phyloP scores from a whole-genome alignment of 2,888 invertebrate species.

The Busseola fusca region DNA sequence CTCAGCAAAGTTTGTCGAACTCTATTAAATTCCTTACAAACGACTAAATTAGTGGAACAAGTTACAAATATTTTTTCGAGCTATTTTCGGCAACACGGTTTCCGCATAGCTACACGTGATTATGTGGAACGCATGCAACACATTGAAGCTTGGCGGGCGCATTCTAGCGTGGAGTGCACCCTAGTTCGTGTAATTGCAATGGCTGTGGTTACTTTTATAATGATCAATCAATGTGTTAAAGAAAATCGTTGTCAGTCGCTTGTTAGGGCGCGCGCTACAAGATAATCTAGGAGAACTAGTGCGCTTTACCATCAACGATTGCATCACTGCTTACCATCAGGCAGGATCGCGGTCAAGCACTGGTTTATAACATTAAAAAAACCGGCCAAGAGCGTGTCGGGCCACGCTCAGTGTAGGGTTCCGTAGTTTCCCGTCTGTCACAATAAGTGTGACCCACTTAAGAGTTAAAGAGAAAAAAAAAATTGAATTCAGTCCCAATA shows the following conservation, averaged over 20 bases:
- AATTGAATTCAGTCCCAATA: too few relatives aligned
- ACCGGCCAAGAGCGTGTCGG: too few relatives aligned
- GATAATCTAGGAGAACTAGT: slow-evolving; percentile 7
- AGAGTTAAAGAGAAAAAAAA: too few relatives aligned
- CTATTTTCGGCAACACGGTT: slow-evolving; percentile 54
- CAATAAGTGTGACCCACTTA: too few relatives aligned
- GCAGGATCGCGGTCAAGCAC: too few relatives aligned
- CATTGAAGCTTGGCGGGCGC: slow-evolving; percentile 42
- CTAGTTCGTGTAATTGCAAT: slow-evolving; percentile 47
- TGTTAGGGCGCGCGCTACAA: slow-evolving; percentile 5
- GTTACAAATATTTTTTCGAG: slow-evolving; percentile 39
- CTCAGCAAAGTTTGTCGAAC: slow-evolving; percentile 5
- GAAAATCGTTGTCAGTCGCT: slow-evolving; percentile 28
- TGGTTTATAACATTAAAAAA: too few relatives aligned
- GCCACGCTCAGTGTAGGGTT: too few relatives aligned
- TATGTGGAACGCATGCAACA: slow-evolving; percentile 50
- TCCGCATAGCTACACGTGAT: slow-evolving; percentile 49
- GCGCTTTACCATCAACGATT: too few relatives aligned
- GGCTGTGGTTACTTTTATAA: slow-evolving; percentile 20
- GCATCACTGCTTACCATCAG: too few relatives aligned
- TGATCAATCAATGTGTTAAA: slow-evolving; percentile 28
- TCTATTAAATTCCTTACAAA: slow-evolving; percentile 14
- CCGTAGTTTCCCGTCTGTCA: too few relatives aligned
- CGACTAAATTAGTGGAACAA: slow-evolving; percentile 32
- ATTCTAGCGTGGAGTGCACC: slow-evolving; percentile 52